Evolutionary conservation across 2,888 invertebrate genomes (phyloP).

Genomic region (Zelleria hepariella): DNA sequence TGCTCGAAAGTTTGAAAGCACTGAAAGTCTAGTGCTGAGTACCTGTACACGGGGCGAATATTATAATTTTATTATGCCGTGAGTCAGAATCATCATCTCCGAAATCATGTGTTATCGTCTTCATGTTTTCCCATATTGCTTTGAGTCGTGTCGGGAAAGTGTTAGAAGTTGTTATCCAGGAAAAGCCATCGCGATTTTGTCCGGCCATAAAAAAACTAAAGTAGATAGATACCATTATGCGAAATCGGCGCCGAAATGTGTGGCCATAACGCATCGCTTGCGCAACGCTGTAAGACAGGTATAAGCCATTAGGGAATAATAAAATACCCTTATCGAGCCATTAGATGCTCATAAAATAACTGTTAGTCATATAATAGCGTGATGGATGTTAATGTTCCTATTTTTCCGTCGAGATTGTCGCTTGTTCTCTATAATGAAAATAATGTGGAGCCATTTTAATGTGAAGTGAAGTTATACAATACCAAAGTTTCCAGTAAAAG

Average conservation of each 20-base stretch:
- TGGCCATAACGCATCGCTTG: conserved; percentile 59
- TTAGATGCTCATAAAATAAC: conserved; percentile 70
- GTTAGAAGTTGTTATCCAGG: background rate
- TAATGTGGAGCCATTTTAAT: no score
- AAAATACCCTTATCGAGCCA: conserved; percentile 68
- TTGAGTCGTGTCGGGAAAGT: no score
- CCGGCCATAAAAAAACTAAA: conserved; percentile 20
- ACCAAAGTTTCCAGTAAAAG: no score
- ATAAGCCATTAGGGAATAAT: conserved; percentile 69
- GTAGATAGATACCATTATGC: conserved; percentile 50
- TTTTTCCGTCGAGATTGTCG: conserved; percentile 35
- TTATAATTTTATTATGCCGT: no score
- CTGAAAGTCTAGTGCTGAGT: no score
- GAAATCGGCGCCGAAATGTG: conserved; percentile 56
- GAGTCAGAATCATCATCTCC: no score
- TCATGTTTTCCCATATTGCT: no score
- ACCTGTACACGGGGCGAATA: no score
- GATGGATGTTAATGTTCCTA: conserved; percentile 65
- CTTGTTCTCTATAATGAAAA: no score
- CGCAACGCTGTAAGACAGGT: conserved; percentile 61
- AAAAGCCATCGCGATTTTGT: background rate
- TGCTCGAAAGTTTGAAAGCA: no score
- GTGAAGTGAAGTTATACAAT: no score
- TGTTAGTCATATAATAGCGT: conserved; percentile 67
- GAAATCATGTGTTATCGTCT: no score